Conservation (phyloP, 2,888 invertebrate species). For the Heliothis peltigera region DNA sequence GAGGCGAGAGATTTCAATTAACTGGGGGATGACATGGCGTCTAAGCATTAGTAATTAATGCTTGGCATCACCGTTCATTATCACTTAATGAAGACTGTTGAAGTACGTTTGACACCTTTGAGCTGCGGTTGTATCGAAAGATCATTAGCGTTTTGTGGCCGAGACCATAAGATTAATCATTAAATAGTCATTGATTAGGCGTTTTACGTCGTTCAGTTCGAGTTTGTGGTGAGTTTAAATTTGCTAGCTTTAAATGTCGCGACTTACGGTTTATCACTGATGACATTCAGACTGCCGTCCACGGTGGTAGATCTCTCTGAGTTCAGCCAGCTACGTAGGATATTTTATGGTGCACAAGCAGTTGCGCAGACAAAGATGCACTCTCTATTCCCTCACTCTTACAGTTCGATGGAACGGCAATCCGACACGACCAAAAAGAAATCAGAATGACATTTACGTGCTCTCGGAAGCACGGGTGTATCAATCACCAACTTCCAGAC, state of each 20-base stretch:
- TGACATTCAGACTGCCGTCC: no score
- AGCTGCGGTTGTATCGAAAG: constrained; percentile 35
- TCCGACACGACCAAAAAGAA: no score
- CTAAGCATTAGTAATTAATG: constrained; percentile 79
- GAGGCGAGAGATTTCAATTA: constrained; percentile 76
- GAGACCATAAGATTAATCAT: constrained; percentile 30
- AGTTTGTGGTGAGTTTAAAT: neutral
- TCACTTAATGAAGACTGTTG: constrained; percentile 59
- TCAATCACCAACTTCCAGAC: no score
- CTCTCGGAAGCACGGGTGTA: no score
- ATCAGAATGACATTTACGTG: no score
- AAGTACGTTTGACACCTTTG: constrained; percentile 57
- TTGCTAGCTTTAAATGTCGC: constrained; percentile 1
- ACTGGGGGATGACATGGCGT: constrained; percentile 74
- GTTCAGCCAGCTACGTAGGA: no score
- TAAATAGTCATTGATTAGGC: constrained; percentile 31
- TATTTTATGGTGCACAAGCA: no score
- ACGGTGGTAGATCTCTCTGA: no score
- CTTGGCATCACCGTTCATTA: constrained; percentile 61
- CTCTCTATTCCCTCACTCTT: no score
- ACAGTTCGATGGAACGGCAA: no score
- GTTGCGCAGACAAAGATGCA: no score
- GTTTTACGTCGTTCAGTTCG: constrained; percentile 5
- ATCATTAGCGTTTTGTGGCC: constrained; percentile 40
- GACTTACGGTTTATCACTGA: no score